Conservation (phyloP, 2,888 invertebrate genomes). For the Zonitis immaculata region DNA sequence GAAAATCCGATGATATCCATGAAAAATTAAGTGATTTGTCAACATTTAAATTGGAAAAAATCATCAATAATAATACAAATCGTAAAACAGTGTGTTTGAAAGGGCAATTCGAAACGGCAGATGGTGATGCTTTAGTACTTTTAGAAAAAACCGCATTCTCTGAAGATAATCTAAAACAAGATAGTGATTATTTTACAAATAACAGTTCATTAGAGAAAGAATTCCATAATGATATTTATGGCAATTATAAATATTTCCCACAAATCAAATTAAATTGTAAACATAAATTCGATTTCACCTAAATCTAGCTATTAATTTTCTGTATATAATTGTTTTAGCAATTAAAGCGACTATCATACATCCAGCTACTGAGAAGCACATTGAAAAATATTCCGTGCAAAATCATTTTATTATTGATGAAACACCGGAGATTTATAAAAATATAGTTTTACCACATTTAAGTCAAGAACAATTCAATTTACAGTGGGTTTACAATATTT, state of each 20-base stretch:
- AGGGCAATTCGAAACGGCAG: conserved; percentile 62
- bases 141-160: conserved; percentile 80
- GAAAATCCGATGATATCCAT: conserved; percentile 32
- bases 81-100: conserved; percentile 67
- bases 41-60: conserved; percentile 61
- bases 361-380: conserved; percentile 91
- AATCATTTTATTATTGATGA: conserved; percentile 74
- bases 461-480: conserved; percentile 69
- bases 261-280: conserved; percentile 55
- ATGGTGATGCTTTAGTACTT: conserved; percentile 65
- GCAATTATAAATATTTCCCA: conserved; percentile 69
- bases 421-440: conserved; percentile 75
- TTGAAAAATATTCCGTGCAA: conserved; percentile 77
- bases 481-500: conserved; percentile 96
- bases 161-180: conserved; percentile 55
- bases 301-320: no score
- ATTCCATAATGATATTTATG: conserved; percentile 81
- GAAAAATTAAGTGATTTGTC: conserved; percentile 52
- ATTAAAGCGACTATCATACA: conserved; percentile 86
- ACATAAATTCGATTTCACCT: conserved; percentile 27
- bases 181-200: conserved; percentile 56
- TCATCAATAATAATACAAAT: conserved; percentile 68
- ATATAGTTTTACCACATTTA: conserved; percentile 73
- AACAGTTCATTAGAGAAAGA: conserved; percentile 58
- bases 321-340: conserved; percentile 58